A percentile compares a stretch with the other conserved stretches of the same genome.
phyloP scores from a whole-genome alignment of 1,140 invertebrate species.

The Euura saliciscinereae region DNA sequence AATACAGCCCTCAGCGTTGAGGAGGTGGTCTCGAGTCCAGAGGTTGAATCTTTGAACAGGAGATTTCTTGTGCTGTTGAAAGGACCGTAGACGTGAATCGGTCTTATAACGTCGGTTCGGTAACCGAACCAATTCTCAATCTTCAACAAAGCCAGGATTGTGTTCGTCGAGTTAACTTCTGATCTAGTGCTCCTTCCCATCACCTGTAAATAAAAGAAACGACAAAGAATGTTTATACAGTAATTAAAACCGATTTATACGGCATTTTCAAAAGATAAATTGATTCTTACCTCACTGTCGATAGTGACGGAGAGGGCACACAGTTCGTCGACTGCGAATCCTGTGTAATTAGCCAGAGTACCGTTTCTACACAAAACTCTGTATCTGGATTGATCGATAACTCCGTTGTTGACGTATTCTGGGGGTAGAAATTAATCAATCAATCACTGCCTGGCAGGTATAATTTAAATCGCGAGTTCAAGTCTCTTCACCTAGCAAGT shows the following conservation, averaged over 20 bases:
- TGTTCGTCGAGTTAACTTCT: conserved; percentile 46
- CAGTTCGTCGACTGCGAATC: conserved; percentile 59
- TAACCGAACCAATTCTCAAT: conserved; percentile 61
- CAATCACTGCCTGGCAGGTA: too few species aligned
- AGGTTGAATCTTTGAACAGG: conserved; percentile 65
- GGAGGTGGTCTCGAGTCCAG: conserved; percentile 55
- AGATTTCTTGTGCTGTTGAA: conserved; percentile 61
- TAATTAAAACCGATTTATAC: not conserved
- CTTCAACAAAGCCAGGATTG: conserved; percentile 56
- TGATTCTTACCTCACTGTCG: conserved; percentile 63
- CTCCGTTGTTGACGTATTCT: conserved; percentile 19
- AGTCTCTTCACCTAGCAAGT: conserved; percentile 50
- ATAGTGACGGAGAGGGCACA: conserved; percentile 65
- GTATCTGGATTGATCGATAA: conserved; percentile 39
- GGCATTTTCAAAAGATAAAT: conserved; percentile 35
- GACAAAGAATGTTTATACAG: conserved; percentile 9
- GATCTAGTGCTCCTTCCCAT: conserved; percentile 41
- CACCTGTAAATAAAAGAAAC: conserved; percentile 43
- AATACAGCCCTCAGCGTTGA: conserved; percentile 32
- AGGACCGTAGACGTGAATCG: conserved; percentile 54
- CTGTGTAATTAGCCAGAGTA: conserved; percentile 54
- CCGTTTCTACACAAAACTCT: conserved; percentile 66
- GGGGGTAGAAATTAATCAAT: not conserved
- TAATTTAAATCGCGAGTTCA: too few species aligned
- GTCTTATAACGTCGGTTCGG: conserved; percentile 28